Conservation (phyloP, 2,888 invertebrate genomes). For the Cryptocephalus moraei region DNA sequence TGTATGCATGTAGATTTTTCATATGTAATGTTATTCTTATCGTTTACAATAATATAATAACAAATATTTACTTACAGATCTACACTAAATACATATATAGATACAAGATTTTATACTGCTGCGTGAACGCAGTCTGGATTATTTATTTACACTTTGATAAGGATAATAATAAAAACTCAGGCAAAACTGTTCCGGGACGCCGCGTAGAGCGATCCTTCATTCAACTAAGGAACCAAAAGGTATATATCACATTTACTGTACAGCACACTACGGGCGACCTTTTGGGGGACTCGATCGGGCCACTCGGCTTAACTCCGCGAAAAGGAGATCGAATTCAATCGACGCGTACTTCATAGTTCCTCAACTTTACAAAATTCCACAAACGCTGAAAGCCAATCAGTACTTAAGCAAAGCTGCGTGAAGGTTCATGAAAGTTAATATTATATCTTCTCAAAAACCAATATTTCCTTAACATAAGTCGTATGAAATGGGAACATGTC, state of each 20-base stretch:
- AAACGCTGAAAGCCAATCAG: too few relatives aligned
- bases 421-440: too few relatives aligned
- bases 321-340: too few relatives aligned
- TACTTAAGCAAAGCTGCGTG: too few relatives aligned
- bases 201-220: neutral
- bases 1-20: constrained; percentile 16
- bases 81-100: constrained; percentile 38
- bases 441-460: too few relatives aligned
- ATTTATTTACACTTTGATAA: constrained; percentile 1
- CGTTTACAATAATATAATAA: constrained; percentile 33
- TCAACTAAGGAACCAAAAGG: constrained; percentile 35
- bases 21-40: constrained; percentile 18
- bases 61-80: constrained; percentile 35
- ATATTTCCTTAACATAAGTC: too few relatives aligned
- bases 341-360: too few relatives aligned
- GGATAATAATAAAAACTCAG: constrained; percentile 12
- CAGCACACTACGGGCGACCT: constrained; percentile 26
- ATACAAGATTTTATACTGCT: constrained; percentile 38
- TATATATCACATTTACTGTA: constrained; percentile 38
- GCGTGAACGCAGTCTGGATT: constrained; percentile 21
- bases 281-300: neutral
- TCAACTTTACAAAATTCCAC: too few relatives aligned
- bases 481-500: too few relatives aligned
- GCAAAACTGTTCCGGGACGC: constrained; percentile 10
- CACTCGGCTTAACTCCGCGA: neutral